Percentiles rank a stretch among this genome's conserved stretches.
These are phyloP conservation scores for Pteromalus puparum DNA, from an alignment of 1,140 invertebrate species.

Conservation along the genomic window DNA sequence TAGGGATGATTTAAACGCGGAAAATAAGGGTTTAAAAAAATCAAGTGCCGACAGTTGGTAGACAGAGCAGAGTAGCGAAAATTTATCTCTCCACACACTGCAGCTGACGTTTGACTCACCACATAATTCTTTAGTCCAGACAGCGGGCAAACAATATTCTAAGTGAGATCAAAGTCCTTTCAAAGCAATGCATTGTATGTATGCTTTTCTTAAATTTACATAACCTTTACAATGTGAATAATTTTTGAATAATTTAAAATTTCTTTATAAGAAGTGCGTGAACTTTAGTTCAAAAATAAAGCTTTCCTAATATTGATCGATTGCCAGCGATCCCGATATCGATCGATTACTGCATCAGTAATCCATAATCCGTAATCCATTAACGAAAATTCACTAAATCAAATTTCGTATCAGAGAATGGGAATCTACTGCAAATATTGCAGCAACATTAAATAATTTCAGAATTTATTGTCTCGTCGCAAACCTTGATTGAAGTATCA, in stretches of 20 bases:
- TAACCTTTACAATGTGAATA: background rate
- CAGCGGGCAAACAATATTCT: background rate
- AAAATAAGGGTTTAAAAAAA: background rate
- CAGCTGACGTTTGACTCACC: background rate
- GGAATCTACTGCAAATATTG: too few relatives aligned
- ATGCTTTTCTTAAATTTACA: background rate
- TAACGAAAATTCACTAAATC: too few relatives aligned
- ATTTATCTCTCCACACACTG: background rate
- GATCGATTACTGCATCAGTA: too few relatives aligned
- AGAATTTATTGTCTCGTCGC: too few relatives aligned
- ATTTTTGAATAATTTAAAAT: background rate
- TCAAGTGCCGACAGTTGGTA: background rate
- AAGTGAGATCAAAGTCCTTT: conserved; percentile 6
- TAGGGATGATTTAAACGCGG: background rate
- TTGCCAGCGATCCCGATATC: background rate
- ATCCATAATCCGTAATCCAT: too few relatives aligned
- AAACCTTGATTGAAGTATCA: too few relatives aligned
- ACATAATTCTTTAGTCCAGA: background rate
- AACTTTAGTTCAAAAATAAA: background rate
- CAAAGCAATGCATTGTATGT: background rate
- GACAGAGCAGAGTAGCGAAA: background rate
- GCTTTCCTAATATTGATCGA: background rate
- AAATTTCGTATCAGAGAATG: too few relatives aligned
- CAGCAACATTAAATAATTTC: too few relatives aligned
- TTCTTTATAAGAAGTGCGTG: background rate